phyloP scores from a whole-genome alignment of 2,113 vertebrate genomes.

The Genyomyrus donnyi region DNA sequence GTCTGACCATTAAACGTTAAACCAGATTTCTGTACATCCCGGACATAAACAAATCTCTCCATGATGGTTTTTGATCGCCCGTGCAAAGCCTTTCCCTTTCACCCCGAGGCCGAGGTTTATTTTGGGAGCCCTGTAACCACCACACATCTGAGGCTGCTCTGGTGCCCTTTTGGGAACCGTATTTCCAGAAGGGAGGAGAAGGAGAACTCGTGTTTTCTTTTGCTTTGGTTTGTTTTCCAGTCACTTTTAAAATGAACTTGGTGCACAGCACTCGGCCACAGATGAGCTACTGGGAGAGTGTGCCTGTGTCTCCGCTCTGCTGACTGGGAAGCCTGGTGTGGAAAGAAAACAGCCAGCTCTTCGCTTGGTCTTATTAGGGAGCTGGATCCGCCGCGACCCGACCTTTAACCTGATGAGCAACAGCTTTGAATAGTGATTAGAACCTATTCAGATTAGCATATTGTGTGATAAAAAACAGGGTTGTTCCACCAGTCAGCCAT shows the following conservation, averaged over 20 bases:
- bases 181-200: slow-evolving; percentile 42
- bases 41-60: slow-evolving; percentile 47
- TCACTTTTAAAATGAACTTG: slow-evolving; percentile 54
- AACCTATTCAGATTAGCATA: background rate
- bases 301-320: slow-evolving; percentile 12
- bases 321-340: slow-evolving; percentile 3
- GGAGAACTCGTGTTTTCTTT: slow-evolving; percentile 56
- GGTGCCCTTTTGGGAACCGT: slow-evolving; percentile 38
- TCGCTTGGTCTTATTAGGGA: background rate
- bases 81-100: slow-evolving; percentile 48
- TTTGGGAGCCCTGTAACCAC: slow-evolving; percentile 51
- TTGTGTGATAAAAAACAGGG: background rate
- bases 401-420: background rate
- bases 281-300: slow-evolving; percentile 43
- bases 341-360: slow-evolving; percentile 10
- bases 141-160: slow-evolving; percentile 50
- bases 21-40: slow-evolving; percentile 29
- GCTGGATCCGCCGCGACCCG: background rate
- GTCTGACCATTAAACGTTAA: slow-evolving; percentile 29
- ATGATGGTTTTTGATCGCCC: slow-evolving; percentile 31
- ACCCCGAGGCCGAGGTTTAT: slow-evolving; percentile 51
- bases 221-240: slow-evolving; percentile 61
- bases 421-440: background rate
- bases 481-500: background rate
- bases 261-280: slow-evolving; percentile 53